Base-by-base conservation (phyloP, 37 sponge, comb jelly and placozoan species). In the Eunapius fragilis region DNA sequence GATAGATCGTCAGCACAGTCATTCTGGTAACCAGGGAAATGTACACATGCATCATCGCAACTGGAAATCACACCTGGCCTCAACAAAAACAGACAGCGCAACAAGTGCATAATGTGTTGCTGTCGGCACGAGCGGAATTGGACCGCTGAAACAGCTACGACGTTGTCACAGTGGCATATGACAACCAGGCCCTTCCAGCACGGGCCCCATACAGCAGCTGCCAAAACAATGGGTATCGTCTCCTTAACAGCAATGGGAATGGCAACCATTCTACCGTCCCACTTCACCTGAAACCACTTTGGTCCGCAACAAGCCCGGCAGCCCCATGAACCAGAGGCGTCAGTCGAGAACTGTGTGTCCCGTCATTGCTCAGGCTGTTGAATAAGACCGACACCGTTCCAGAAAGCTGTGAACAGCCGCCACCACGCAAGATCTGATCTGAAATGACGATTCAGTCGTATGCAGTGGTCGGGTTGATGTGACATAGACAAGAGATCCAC, bases 1-100 rank as follows among this genome's bases (percentile, higher is more conserved):
- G 86, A 90, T 30, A 90, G 45, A 48, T 74, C 82, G 69, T 90
- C 86, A 34, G 86, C 85, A n/a, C 68, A 37, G 25, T 17, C 33
- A 47, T 89, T 89, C 19, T 71, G 38, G 24, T 27, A 7, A 31
- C 85, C 90, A 30, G 86, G 85, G 68, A 85, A 45, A 76, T 84
- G 90, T 0, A 41, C 67, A 74, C 86, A 79, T n/a, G n/a, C n/a
- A n/a, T n/a, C n/a, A n/a, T 68, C 38, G 25, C 35, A 78, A 22
- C 17, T 25, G 48, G 32, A 77, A 72, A 70, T 78, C 68, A 37
- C 70, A 58, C 10, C 23, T 45, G 3, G 81, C 85, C 58, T 80
- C 38, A 26, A 86, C n/a, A 37, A 85, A 78, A 71, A 78, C 68
- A n/a, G 41, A 6, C 14, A 86, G 73, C 11, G 69, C 58, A 10